Base-by-base conservation (phyloP, 2,888 invertebrate genomes). In the Hypercompe scribonia region DNA sequence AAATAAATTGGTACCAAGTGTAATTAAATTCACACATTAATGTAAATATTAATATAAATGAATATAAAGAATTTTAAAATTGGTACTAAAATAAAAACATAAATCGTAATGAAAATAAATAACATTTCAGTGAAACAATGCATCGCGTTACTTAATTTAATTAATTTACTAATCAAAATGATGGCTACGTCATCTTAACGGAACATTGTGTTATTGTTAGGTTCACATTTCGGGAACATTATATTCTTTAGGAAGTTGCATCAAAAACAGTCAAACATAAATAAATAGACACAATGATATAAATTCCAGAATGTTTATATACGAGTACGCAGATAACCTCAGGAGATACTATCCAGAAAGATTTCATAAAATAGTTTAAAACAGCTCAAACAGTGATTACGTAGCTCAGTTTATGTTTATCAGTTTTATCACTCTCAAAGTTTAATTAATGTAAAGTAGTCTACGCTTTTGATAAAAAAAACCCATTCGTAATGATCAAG, bases 381-480 rank as follows among this genome's bases (percentile, higher is more conserved):
- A 65, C 28, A 65, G 36, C 28, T 65, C 18, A 65, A 65, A 65
- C 42, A 39, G 42, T 31, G 58, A 71, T 66, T 66, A 54, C 33
- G 66, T 42, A 65, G 39, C 31, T 28, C 64, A 58, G 36, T 64
- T 58, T 66, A 58, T 33, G 54, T 65, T 70, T 46, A 46, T 46
- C 46, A 21, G 46, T 46, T 46, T 46, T 31, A 70, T 65, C 65
- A 71, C 31, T 54, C 21, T 31, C 54, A 11, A 72, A 72, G 73
- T 82, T 42, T 46, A 83, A 81, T 78, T 77, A 78, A 81, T 77
- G 79, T 74, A 68, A 75, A 80, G 66, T 71, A 65, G 50, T 67
- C 28, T 61, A 81, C 78, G 76, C 58, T 71, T 70, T 77, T 31
- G 28, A 50, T 68, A 64, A 31, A 70, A 71, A 66, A 58, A 58